Percentiles rank a stretch among this genome's conserved stretches.
phyloP scores from a whole-genome alignment of 2,797 vertebrate species.

The Rhadinocentrus ornatus region DNA sequence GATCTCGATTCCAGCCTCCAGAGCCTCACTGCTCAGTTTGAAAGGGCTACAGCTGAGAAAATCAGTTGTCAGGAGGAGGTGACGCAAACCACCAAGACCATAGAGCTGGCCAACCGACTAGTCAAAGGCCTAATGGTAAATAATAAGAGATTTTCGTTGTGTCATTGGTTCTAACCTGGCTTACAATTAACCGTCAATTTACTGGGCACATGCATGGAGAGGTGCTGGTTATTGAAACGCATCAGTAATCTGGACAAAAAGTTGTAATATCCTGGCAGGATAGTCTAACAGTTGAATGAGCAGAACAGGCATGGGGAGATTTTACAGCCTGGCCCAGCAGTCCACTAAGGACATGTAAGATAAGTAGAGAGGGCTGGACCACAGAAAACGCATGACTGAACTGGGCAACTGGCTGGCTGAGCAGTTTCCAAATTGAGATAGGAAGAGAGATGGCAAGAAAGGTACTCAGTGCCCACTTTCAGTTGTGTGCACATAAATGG shows the following conservation, averaged over 20 bases:
- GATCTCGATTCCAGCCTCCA: conserved; percentile 85
- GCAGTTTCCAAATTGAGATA: conserved; percentile 67
- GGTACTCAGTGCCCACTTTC: conserved; percentile 36
- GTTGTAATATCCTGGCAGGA: conserved; percentile 69
- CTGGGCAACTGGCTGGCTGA: conserved; percentile 74
- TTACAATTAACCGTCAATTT: conserved; percentile 55
- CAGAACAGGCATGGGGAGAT: conserved; percentile 58
- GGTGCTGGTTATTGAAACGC: conserved; percentile 61
- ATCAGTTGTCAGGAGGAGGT: conserved; percentile 86
- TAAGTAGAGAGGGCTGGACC: conserved; percentile 78
- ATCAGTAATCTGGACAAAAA: conserved; percentile 70
- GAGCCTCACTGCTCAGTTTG: conserved; percentile 83
- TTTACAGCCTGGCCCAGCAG: conserved; percentile 69
- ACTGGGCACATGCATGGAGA: conserved; percentile 53
- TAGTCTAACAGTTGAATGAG: conserved; percentile 58
- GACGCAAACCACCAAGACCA: conserved; percentile 81
- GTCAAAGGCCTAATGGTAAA: conserved; percentile 86
- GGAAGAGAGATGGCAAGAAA: conserved; percentile 52
- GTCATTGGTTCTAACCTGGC: conserved; percentile 57
- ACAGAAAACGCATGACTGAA: conserved; percentile 78
- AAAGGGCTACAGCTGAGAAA: conserved; percentile 85
- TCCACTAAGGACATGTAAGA: conserved; percentile 66
- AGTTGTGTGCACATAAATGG: neutral
- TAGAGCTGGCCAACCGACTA: conserved; percentile 84
- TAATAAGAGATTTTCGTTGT: conserved; percentile 44